Evolutionary conservation across 2,113 vertebrate species (phyloP).

Genomic region (Hippopotamus amphibius): DNA sequence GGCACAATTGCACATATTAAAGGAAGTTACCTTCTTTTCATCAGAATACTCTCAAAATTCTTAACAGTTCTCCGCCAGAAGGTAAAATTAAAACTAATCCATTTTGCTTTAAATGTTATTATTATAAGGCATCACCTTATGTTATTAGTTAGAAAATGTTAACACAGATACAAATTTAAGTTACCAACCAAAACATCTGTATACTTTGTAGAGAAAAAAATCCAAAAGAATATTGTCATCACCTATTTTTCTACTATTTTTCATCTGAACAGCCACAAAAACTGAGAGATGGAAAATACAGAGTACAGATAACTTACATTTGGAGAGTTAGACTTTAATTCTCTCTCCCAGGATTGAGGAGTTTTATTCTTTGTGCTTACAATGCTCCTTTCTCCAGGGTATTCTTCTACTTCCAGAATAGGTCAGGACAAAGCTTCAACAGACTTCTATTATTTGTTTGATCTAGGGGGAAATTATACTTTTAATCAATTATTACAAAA

Average conservation of each 20-base stretch:
- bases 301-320: constrained; percentile 84
- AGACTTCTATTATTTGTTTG: constrained; percentile 68
- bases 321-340: constrained; percentile 74
- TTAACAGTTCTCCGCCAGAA: not conserved
- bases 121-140: not conserved
- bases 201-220: constrained; percentile 13
- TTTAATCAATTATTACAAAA: constrained; percentile 65
- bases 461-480: constrained; percentile 74
- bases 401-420: constrained; percentile 72
- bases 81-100: not conserved
- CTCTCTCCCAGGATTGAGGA: not conserved
- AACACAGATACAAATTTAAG: not conserved
- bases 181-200: not conserved
- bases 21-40: constrained; percentile 48
- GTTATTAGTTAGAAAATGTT: not conserved
- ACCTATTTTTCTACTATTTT: not conserved
- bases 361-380: constrained; percentile 67
- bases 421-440: constrained; percentile 71
- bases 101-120: constrained; percentile 43
- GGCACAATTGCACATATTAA: not conserved
- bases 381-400: constrained; percentile 71
- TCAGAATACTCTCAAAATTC: constrained; percentile 31
- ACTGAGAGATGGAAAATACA: not conserved
- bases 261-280: not conserved
- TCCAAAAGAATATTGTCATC: not conserved